phyloP scores from a whole-genome alignment of 2,888 invertebrate species.

The Hypsopygia costalis region DNA sequence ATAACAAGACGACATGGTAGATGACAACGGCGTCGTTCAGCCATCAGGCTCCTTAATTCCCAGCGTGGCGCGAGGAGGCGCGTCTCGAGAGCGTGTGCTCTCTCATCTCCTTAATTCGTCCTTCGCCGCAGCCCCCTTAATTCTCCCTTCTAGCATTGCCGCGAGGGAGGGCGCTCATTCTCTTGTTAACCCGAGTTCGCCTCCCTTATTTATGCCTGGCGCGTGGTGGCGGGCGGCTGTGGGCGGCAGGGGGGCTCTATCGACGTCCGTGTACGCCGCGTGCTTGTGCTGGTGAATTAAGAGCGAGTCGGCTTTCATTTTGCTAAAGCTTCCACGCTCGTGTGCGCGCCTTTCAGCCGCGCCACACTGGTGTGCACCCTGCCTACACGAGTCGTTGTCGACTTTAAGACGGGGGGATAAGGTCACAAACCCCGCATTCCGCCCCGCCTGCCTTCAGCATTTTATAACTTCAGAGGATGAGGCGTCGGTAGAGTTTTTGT shows the following conservation, averaged over 20 bases:
- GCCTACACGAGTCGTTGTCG: slow-evolving; percentile 46
- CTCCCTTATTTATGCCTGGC: slow-evolving; percentile 75
- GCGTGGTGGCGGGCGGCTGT: slow-evolving; percentile 43
- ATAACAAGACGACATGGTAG: background rate
- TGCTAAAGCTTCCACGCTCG: slow-evolving; percentile 77
- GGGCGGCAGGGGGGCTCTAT: slow-evolving; percentile 43
- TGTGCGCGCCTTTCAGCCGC: slow-evolving; percentile 74
- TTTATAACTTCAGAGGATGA: slow-evolving; percentile 75
- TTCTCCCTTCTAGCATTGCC: slow-evolving; percentile 63
- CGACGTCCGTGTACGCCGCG: slow-evolving; percentile 59
- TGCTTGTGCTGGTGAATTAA: slow-evolving; percentile 77
- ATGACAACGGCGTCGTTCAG: slow-evolving; percentile 13
- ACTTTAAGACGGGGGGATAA: slow-evolving; percentile 55
- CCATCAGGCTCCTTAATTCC: slow-evolving; percentile 56
- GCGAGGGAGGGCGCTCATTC: slow-evolving; percentile 63
- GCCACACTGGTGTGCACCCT: slow-evolving; percentile 48
- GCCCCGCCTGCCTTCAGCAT: slow-evolving; percentile 58
- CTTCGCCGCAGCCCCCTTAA: slow-evolving; percentile 78
- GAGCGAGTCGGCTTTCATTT: slow-evolving; percentile 80
- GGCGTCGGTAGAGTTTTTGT: slow-evolving; percentile 69
- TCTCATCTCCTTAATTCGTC: slow-evolving; percentile 81
- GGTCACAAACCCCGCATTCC: slow-evolving; percentile 46
- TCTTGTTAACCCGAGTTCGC: slow-evolving; percentile 74
- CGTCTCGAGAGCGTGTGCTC: slow-evolving; percentile 77
- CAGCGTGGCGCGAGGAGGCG: slow-evolving; percentile 63